Evolutionary conservation across 1,140 invertebrate species (phyloP).

Genomic region (Bradynema listronoti): DNA sequence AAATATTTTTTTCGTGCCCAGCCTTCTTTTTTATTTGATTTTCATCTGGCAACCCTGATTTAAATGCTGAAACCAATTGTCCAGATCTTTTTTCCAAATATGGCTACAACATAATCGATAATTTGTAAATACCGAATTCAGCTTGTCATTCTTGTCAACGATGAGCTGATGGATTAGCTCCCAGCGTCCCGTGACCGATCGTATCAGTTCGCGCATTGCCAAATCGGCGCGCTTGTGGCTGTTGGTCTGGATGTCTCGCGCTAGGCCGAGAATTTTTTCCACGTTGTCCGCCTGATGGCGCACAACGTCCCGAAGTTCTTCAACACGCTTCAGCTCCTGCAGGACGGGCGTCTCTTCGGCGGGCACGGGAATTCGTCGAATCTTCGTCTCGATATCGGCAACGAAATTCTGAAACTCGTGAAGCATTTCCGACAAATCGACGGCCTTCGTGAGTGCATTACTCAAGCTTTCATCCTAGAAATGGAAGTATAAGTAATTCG

Average conservation of each 20-base stretch:
- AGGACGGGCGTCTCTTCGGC: slow-evolving; percentile 21
- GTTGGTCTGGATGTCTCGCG: slow-evolving; percentile 19
- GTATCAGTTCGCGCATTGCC: slow-evolving; percentile 26
- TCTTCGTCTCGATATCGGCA: slow-evolving; percentile 19
- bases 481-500: too few relatives aligned
- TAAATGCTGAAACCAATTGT: background rate
- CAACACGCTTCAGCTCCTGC: slow-evolving; percentile 16
- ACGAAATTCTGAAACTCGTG: slow-evolving; percentile 18
- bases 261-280: slow-evolving; percentile 33
- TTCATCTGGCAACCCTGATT: too few relatives aligned
- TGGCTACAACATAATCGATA: background rate
- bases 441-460: slow-evolving; percentile 25
- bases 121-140: slow-evolving; percentile 14
- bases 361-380: slow-evolving; percentile 18
- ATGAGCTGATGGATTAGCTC: slow-evolving; percentile 32
- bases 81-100: background rate
- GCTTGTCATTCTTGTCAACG: slow-evolving; percentile 25
- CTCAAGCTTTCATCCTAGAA: slow-evolving; percentile 22
- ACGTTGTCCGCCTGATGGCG: slow-evolving; percentile 6
- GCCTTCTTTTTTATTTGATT: too few relatives aligned
- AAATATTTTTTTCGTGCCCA: too few relatives aligned
- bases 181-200: slow-evolving; percentile 25
- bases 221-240: slow-evolving; percentile 32
- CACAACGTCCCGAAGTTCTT: slow-evolving; percentile 26
- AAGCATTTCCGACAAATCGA: slow-evolving; percentile 32